phyloP scores from a whole-genome alignment of 2,888 invertebrate genomes.

The Lasioglossum malachurum region DNA sequence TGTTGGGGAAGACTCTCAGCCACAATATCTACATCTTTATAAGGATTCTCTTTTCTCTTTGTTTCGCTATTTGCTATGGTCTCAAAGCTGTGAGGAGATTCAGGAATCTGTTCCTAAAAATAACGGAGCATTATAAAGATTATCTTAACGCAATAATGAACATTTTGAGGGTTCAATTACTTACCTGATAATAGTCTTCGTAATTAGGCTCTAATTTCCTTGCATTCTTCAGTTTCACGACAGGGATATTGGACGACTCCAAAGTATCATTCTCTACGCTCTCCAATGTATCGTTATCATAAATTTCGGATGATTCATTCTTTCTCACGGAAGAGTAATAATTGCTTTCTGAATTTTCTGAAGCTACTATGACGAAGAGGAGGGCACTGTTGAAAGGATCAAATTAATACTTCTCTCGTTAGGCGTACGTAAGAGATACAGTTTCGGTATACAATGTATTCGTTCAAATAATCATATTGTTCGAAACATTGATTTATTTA shows the following conservation, averaged over 20 bases:
- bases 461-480: background rate
- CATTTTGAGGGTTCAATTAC: conserved; percentile 10
- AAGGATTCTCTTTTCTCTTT: conserved; percentile 52
- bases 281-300: conserved; percentile 72
- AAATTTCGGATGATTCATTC: conserved; percentile 58
- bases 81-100: conserved; percentile 50
- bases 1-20: conserved; percentile 79
- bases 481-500: background rate
- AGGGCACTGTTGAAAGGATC: conserved; percentile 86
- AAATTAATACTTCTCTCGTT: background rate
- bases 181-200: conserved; percentile 62
- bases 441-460: background rate
- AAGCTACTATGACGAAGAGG: conserved; percentile 87
- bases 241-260: conserved; percentile 41
- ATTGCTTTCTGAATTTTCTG: conserved; percentile 86
- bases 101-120: conserved; percentile 15
- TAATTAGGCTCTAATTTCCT: conserved; percentile 55
- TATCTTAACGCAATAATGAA: background rate
- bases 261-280: conserved; percentile 37
- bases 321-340: conserved; percentile 73
- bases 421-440: background rate
- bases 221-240: conserved; percentile 38
- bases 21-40: conserved; percentile 73
- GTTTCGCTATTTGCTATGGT: conserved; percentile 46
- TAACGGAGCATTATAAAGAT: background rate